Evolutionary conservation across 1,140 invertebrate genomes (phyloP).

Genomic region (Tigriopus japonicus): DNA sequence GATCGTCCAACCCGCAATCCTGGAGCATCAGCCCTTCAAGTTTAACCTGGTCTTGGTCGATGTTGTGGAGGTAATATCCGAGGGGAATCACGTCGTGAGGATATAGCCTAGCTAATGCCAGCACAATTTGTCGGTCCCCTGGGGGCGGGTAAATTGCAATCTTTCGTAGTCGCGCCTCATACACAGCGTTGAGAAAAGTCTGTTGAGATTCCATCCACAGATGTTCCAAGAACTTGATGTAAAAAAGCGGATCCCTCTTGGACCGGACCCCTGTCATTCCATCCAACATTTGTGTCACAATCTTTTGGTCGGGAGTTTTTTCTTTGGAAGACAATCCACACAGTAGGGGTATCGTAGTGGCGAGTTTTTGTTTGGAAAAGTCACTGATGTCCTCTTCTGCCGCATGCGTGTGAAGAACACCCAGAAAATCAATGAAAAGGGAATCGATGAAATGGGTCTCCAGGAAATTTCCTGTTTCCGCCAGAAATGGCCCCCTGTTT

Average conservation of each 20-base stretch:
- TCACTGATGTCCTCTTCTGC: neutral
- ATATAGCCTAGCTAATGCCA: neutral
- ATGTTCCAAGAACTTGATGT: neutral
- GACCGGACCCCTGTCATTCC: neutral
- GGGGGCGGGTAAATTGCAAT: neutral
- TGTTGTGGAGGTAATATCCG: neutral
- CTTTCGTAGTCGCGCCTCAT: slow-evolving; percentile 1
- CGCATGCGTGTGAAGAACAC: neutral
- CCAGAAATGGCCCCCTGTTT: neutral
- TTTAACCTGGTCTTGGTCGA: neutral
- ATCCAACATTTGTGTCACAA: neutral
- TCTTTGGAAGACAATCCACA: slow-evolving; percentile 1
- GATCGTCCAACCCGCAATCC: slow-evolving; percentile 1
- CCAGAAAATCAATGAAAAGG: neutral
- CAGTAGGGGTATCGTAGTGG: neutral
- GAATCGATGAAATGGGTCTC: neutral
- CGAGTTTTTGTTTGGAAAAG: neutral
- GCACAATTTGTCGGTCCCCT: neutral
- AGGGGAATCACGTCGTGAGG: neutral
- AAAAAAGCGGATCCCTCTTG: neutral
- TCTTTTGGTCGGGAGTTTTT: neutral
- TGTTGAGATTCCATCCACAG: slow-evolving; percentile 1
- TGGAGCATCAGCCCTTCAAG: slow-evolving; percentile 3
- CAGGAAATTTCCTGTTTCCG: neutral
- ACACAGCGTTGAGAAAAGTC: neutral